phyloP scores from a whole-genome alignment of 2,797 vertebrate species.

The Squalus acanthias region DNA sequence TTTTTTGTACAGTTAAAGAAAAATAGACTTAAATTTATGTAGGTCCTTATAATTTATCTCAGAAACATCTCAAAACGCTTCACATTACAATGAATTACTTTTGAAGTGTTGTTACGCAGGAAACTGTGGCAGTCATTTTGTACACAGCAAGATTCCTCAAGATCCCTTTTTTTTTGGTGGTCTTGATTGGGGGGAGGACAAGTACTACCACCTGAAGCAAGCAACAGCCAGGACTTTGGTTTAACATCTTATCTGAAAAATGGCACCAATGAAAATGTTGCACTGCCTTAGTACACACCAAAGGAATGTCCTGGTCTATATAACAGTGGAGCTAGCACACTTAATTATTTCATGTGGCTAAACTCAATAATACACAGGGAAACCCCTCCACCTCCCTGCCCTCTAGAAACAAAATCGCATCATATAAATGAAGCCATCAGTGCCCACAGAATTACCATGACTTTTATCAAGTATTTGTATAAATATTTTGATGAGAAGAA shows the following conservation, averaged over 20 bases:
- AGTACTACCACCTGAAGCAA: not conserved
- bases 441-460: not conserved
- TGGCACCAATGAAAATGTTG: not conserved
- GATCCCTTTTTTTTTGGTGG: not conserved
- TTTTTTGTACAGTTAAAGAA: not conserved
- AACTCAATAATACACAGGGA: not conserved
- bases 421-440: not conserved
- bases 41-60: not conserved
- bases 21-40: not conserved
- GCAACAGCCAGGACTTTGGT: not conserved
- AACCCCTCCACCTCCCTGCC: not conserved
- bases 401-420: not conserved
- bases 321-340: not conserved
- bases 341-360: not conserved
- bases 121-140: not conserved
- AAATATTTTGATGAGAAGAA: slow-evolving; percentile 12
- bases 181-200: not conserved
- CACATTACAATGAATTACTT: not conserved
- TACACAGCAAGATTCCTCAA: not conserved
- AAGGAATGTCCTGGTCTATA: not conserved
- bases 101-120: not conserved
- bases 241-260: not conserved
- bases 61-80: not conserved
- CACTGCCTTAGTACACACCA: not conserved
- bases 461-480: not conserved